These are phyloP conservation scores for Poecile atricapillus DNA, from an alignment of 2,113 vertebrate species.

Conservation along the genomic window DNA sequence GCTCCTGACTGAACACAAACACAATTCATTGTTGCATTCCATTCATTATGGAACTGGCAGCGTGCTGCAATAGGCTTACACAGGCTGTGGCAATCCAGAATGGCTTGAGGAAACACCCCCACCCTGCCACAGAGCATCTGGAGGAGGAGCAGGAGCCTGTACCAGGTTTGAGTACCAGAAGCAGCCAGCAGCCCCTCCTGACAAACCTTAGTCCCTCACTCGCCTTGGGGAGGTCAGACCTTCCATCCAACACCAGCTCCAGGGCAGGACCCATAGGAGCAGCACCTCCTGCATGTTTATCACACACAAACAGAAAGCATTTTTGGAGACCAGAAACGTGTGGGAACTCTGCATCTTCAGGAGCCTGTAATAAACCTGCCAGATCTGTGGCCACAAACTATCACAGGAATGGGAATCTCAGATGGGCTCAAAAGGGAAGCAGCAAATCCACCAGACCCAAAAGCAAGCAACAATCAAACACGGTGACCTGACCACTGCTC, in stretches of 20 bases:
- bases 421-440: neutral
- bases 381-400: neutral
- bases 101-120: neutral
- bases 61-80: neutral
- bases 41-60: neutral
- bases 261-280: neutral
- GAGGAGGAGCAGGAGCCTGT: neutral
- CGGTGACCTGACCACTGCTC: rapidly evolving
- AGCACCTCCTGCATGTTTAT: neutral
- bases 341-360: neutral
- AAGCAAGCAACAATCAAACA: rapidly evolving
- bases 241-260: neutral
- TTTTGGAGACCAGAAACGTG: neutral
- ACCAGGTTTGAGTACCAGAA: neutral
- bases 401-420: rapidly evolving
- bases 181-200: neutral
- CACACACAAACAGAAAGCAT: neutral
- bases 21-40: rapidly evolving
- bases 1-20: neutral
- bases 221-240: rapidly evolving
- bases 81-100: neutral
- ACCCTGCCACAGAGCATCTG: neutral
- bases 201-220: neutral
- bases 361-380: neutral
- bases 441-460: neutral